Evolutionary conservation across 2,797 vertebrate species (phyloP), one percentile per base, ranked within the genome.

Genomic region (Tragopan temminckii): DNA sequence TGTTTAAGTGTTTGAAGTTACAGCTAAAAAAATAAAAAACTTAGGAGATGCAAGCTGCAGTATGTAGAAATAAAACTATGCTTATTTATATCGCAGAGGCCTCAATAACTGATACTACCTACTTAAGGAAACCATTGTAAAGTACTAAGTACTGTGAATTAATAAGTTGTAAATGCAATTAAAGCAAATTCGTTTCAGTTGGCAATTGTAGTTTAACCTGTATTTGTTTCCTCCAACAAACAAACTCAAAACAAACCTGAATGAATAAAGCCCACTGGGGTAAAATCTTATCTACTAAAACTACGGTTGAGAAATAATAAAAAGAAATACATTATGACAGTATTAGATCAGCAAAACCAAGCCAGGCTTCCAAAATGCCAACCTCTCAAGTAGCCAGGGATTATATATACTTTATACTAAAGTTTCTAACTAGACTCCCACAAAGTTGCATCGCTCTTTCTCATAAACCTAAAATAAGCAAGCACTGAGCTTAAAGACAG

Each of bases 231-330:
- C 46, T 55, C 35, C 9, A 35, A 23, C 31, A 57, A 33, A 57
- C 7, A n/a, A 35, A 2, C 27, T 16, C 19, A 21, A 55, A 33
- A 57, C 31, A 33, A 35, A 2, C 18, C 43, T 25, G 2, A 5
- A 76, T 36, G 3, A 58, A 66, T 12, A 67, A 78, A 81, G 7
- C 16, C 23, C 8, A 0, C 1, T 48, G 11, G 1, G 5, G 1
- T 42, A 53, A 53, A 52, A 29, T 20, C 5, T 33, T 43, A 15
- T 40, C 29, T 31, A 50, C 11, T 12, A 35, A 80, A 64, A 7
- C 43, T 58, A 38, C 6, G 5, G 9, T 17, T 71, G 17, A 80
- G 6, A 92, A 85, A 7, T 35, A 63, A 43, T 19, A 84, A 79
- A 15, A 68, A 83, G 61, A 85, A 89, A 9, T 36, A 78, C 15